Evolutionary conservation across 2,113 vertebrate genomes (phyloP).

Genomic region (Chlorodrepanis virens): DNA sequence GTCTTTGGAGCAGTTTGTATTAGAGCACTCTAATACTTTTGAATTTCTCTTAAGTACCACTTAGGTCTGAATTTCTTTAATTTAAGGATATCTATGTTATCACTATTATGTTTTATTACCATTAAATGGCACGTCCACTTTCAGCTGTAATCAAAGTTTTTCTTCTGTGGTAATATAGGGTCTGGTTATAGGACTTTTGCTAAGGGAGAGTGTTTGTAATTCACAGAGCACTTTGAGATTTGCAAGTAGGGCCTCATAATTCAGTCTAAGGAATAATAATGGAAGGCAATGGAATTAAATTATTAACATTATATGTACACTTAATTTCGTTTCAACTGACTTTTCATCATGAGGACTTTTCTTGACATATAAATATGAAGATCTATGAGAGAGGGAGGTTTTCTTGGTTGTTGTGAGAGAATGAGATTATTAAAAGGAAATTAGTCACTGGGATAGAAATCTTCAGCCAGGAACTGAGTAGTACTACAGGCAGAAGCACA

Average conservation of each 20-base stretch:
- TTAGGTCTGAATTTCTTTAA: not conserved
- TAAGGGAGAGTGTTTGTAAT: not conserved
- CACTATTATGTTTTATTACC: not conserved
- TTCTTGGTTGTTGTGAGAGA: not conserved
- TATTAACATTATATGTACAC: not conserved
- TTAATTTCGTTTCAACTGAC: not conserved
- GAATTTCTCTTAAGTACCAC: not conserved
- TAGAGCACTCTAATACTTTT: not conserved
- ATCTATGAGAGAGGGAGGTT: not conserved
- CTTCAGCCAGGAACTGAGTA: not conserved
- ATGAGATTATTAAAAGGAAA: not conserved
- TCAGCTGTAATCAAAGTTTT: not conserved
- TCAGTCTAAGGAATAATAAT: slow-evolving; percentile 2
- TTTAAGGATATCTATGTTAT: not conserved
- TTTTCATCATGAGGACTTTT: not conserved
- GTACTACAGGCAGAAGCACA: not conserved
- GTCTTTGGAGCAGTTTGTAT: not conserved
- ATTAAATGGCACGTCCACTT: not conserved
- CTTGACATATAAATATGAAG: not conserved
- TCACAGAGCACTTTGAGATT: not conserved
- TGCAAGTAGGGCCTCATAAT: not conserved
- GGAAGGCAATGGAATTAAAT: not conserved
- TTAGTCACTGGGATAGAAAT: not conserved
- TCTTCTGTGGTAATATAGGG: not conserved
- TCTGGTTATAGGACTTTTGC: not conserved